Percentiles rank a stretch among this genome's conserved stretches.
These are phyloP conservation scores for Zaprionus gabonicus DNA, from an alignment of 1,140 invertebrate genomes.

Conservation along the genomic window DNA sequence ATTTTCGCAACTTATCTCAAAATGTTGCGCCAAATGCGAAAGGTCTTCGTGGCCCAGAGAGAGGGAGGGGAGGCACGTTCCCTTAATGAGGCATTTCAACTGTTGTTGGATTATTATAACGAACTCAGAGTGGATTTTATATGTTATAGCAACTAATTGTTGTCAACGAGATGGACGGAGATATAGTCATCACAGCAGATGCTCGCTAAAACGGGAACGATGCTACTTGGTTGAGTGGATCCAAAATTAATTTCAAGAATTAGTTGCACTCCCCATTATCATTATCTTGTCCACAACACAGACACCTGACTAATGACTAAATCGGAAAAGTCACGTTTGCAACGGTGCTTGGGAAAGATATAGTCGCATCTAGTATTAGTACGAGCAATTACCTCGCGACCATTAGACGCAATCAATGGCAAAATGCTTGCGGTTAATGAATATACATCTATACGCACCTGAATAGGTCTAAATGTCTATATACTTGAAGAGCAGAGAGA, in stretches of 20 bases:
- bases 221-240: background rate
- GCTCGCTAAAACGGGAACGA: background rate
- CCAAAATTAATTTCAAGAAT: background rate
- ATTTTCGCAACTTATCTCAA: slow-evolving; percentile 74
- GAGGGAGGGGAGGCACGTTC: background rate
- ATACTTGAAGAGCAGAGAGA: too few relatives aligned
- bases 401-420: slow-evolving; percentile 2
- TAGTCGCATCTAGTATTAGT: background rate
- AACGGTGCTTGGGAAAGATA: background rate
- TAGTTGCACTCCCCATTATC: background rate
- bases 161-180: background rate
- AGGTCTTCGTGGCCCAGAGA: slow-evolving; percentile 29
- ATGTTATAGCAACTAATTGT: background rate
- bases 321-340: slow-evolving; percentile 14
- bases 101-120: slow-evolving; percentile 16
- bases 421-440: slow-evolving; percentile 1
- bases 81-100: slow-evolving; percentile 40
- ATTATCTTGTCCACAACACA: background rate
- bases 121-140: slow-evolving; percentile 6
- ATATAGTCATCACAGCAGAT: background rate
- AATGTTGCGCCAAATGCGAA: slow-evolving; percentile 71
- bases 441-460: background rate
- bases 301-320: slow-evolving; percentile 6
- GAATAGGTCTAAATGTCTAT: background rate
- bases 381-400: background rate